A percentile compares a stretch with the other conserved stretches of the same genome.
These are phyloP conservation scores for Lochmaea capreae DNA, from an alignment of 2,888 invertebrate genomes.

Conservation along the genomic window DNA sequence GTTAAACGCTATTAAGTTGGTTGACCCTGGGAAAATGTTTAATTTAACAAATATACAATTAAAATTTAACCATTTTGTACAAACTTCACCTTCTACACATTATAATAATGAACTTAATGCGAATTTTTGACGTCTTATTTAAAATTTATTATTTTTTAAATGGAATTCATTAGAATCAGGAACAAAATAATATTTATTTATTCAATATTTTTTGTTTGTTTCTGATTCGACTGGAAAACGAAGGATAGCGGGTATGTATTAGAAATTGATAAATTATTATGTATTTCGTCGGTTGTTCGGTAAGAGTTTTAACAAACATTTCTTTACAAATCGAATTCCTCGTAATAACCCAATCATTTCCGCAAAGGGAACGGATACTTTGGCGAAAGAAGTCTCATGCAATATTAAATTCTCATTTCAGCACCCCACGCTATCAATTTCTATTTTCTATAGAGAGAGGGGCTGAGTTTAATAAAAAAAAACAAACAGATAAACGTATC, in stretches of 20 bases:
- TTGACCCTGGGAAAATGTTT: conserved; percentile 13
- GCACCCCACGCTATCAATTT: conserved; percentile 11
- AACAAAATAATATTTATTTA: too few species aligned
- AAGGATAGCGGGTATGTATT: not conserved
- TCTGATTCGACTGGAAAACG: too few species aligned
- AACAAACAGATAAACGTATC: not conserved
- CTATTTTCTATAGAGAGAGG: conserved; percentile 5
- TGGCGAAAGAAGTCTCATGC: conserved; percentile 9
- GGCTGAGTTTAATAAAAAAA: not conserved
- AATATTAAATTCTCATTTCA: conserved; percentile 10
- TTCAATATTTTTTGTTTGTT: too few species aligned
- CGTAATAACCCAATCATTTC: conserved; percentile 10
- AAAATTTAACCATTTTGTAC: not conserved
- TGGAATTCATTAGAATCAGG: too few species aligned
- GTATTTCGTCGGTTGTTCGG: not conserved
- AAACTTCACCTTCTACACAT: not conserved
- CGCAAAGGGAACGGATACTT: conserved; percentile 10
- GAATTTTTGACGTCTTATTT: conserved; percentile 5
- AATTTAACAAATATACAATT: conserved; percentile 12
- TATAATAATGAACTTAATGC: not conserved
- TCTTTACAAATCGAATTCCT: conserved; percentile 6
- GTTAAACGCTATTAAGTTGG: not conserved
- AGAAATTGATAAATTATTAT: conserved; percentile 2
- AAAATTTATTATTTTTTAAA: not conserved
- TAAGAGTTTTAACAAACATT: not conserved